phyloP scores from a whole-genome alignment of 2,888 invertebrate genomes.

The Ethmia dodecea region DNA sequence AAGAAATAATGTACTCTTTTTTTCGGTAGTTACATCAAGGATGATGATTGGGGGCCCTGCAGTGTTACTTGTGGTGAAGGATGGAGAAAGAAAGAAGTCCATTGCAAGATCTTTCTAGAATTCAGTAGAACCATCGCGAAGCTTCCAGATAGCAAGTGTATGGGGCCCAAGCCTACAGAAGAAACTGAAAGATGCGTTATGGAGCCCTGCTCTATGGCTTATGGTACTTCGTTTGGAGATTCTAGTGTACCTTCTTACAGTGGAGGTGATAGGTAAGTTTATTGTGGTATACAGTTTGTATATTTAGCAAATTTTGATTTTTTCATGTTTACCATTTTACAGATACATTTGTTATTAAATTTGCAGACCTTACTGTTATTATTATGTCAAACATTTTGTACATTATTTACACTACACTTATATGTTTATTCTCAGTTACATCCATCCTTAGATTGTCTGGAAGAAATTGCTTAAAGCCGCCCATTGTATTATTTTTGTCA shows the following conservation, averaged over 20 bases:
- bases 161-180: conserved; percentile 89
- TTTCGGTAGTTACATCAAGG: conserved; percentile 86
- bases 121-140: conserved; percentile 93
- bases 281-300: too few species aligned
- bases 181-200: conserved; percentile 89
- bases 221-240: conserved; percentile 72
- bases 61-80: conserved; percentile 95
- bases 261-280: conserved; percentile 57
- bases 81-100: conserved; percentile 89
- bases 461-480: too few species aligned
- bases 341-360: too few species aligned
- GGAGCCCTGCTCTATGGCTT: conserved; percentile 85
- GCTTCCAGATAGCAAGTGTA: conserved; percentile 91
- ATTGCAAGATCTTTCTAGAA: conserved; percentile 96
- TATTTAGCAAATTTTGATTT: too few species aligned
- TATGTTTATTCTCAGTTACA: too few species aligned
- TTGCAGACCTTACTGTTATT: too few species aligned
- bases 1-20: neutral
- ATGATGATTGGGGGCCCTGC: conserved; percentile 93
- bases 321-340: too few species aligned
- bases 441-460: too few species aligned
- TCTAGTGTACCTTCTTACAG: conserved; percentile 59
- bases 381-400: too few species aligned
- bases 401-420: too few species aligned
- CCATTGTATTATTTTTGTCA: too few species aligned